These are phyloP conservation scores for Acanthurus tractus DNA, from an alignment of 2,797 vertebrate species.

Conservation along the genomic window DNA sequence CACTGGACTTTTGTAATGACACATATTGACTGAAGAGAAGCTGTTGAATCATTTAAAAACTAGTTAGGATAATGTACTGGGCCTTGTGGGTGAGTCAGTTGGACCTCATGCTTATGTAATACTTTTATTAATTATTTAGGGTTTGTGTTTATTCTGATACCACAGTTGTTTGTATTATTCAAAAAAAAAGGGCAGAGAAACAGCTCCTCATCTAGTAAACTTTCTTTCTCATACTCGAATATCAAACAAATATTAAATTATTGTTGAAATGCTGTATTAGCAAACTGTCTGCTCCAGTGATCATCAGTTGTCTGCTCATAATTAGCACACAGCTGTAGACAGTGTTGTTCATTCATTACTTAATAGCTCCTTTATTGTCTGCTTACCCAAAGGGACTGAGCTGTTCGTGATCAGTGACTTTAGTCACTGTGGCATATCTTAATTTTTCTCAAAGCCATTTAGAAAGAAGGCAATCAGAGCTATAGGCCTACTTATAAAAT, in stretches of 20 bases:
- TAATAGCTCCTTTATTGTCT: constrained; percentile 23
- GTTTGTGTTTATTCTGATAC: constrained; percentile 1
- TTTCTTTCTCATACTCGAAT: background rate
- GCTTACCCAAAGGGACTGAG: constrained; percentile 13
- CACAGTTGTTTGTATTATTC: background rate
- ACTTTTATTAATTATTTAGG: background rate
- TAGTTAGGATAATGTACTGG: background rate
- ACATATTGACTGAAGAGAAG: background rate
- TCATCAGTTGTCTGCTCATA: constrained; percentile 33
- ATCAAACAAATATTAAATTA: constrained; percentile 12
- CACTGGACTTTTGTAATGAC: constrained; percentile 3
- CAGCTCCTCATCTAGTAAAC: background rate
- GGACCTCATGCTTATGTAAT: background rate
- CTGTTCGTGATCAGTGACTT: constrained; percentile 35
- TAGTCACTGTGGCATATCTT: constrained; percentile 13
- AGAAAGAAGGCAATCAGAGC: background rate
- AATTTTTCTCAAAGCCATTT: background rate
- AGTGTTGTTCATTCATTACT: constrained; percentile 16
- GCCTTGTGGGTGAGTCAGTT: constrained; percentile 2
- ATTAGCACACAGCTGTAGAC: constrained; percentile 40
- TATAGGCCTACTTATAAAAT: background rate
- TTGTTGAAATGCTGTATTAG: background rate
- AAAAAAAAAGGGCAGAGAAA: background rate
- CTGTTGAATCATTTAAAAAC: background rate
- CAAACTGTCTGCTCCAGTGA: constrained; percentile 22